Evolutionary conservation across 2,797 vertebrate genomes (phyloP).

Genomic region (Hippopotamyrus pictus): DNA sequence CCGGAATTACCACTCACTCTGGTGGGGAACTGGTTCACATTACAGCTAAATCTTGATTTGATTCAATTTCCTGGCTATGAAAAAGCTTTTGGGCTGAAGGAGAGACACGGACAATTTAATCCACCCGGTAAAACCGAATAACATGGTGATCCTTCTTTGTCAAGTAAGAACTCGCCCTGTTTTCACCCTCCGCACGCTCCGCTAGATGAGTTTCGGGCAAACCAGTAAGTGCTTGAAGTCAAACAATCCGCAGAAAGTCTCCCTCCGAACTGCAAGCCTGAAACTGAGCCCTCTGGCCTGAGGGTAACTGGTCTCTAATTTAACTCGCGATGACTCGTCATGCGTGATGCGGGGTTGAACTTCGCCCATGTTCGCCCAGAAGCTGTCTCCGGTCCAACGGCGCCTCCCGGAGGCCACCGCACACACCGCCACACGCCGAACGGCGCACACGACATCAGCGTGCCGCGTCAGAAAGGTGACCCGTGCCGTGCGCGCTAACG

Average conservation of each 20-base stretch:
- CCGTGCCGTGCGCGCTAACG: not conserved
- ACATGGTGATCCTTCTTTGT: conserved; percentile 2
- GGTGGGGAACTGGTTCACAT: not conserved
- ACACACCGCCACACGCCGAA: not conserved
- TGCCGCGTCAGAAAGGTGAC: not conserved
- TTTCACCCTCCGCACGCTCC: not conserved
- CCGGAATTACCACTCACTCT: not conserved
- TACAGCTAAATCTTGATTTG: not conserved
- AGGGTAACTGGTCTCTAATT: not conserved
- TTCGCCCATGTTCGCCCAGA: not conserved
- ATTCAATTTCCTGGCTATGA: conserved; percentile 11
- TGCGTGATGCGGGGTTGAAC: not conserved
- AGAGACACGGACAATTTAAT: not conserved
- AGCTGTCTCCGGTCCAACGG: not conserved
- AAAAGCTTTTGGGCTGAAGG: not conserved
- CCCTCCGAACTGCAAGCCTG: not conserved
- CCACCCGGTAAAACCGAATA: not conserved
- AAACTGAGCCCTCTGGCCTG: not conserved
- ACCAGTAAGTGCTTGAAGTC: not conserved
- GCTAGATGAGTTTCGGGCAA: not conserved
- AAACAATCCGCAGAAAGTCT: not conserved
- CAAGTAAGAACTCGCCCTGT: not conserved
- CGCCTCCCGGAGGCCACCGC: not conserved
- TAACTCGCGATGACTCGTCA: not conserved
- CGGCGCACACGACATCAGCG: too few species aligned